phyloP scores from a whole-genome alignment of 2,113 vertebrate species.

The Platysternon megacephalum region DNA sequence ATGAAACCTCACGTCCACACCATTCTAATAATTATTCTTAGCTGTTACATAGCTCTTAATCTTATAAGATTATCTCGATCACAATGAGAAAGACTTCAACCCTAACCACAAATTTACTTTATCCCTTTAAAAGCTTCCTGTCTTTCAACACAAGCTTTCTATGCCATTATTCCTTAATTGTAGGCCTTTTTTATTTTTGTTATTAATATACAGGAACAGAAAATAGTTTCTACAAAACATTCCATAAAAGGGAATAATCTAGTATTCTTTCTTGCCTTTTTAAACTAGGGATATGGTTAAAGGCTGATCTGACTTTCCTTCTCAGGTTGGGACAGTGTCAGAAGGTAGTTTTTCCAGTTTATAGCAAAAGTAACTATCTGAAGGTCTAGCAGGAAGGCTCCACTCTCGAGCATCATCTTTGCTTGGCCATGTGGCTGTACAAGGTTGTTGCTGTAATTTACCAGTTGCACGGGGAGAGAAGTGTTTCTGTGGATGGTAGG shows the following conservation, averaged over 20 bases:
- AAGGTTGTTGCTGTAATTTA: background rate
- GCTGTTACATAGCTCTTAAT: background rate
- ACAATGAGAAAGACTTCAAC: background rate
- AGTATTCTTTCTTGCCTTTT: background rate
- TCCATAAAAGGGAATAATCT: background rate
- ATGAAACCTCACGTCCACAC: background rate
- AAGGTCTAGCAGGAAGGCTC: background rate
- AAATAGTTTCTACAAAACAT: background rate
- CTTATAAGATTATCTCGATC: background rate
- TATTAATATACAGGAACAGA: background rate
- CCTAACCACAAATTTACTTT: background rate
- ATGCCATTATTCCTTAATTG: background rate
- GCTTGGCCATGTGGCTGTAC: background rate
- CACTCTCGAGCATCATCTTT: background rate
- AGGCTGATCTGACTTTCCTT: background rate
- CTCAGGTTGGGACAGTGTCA: fast-evolving
- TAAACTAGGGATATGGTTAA: background rate
- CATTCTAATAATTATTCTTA: background rate
- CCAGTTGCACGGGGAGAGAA: background rate
- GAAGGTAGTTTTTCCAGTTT: background rate
- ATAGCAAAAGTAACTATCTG: background rate
- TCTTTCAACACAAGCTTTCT: background rate
- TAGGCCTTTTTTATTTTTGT: background rate
- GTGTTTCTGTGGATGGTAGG: background rate
- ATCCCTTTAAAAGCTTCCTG: background rate